Percentiles rank a stretch among this genome's conserved stretches.
Evolutionary conservation across 1,140 invertebrate species (phyloP).

Genomic region (Trichogramma pretiosum): DNA sequence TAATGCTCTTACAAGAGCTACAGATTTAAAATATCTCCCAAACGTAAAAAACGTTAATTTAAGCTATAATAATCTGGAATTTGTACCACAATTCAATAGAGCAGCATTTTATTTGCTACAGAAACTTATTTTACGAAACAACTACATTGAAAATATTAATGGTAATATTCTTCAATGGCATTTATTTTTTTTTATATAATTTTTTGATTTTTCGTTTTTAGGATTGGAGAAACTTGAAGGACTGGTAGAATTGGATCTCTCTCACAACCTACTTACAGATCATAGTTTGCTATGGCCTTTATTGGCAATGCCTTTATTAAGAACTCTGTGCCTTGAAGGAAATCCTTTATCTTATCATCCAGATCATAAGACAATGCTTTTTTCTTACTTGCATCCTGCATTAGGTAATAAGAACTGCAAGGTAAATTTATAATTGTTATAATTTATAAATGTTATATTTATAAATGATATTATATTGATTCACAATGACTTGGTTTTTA

Average conservation of each 20-base stretch:
- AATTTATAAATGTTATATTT: background rate
- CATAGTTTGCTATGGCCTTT: conserved; percentile 50
- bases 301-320: conserved; percentile 46
- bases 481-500: no score
- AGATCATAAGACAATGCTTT: no score
- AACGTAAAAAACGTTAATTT: conserved; percentile 55
- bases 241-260: conserved; percentile 51
- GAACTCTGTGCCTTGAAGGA: conserved; percentile 48
- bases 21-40: conserved; percentile 47
- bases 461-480: no score
- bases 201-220: conserved; percentile 17
- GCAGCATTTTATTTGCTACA: conserved; percentile 43
- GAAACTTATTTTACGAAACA: conserved; percentile 49
- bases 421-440: conserved; percentile 26
- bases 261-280: conserved; percentile 55
- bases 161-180: conserved; percentile 28
- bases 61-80: conserved; percentile 53
- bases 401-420: conserved; percentile 45
- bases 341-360: conserved; percentile 56
- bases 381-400: conserved; percentile 51
- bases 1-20: conserved; percentile 41
- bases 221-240: conserved; percentile 46
- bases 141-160: conserved; percentile 45
- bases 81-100: conserved; percentile 48
- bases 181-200: no score